phyloP scores from a whole-genome alignment of 1,140 invertebrate species.

The Aphis craccivora region DNA sequence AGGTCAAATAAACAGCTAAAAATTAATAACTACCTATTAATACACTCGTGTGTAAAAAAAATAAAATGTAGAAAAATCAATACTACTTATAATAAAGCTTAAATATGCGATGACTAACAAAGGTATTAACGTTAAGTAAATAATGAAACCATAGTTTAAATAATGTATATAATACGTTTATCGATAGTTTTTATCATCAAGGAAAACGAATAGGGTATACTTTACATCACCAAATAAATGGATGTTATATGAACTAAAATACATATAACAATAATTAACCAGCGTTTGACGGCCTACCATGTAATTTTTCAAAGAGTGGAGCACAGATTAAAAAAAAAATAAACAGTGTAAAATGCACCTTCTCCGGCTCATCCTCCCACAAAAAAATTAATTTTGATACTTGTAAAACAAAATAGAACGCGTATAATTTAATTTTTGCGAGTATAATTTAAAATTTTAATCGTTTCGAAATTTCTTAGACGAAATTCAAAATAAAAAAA shows the following conservation, averaged over 20 bases:
- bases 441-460: neutral
- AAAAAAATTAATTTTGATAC: neutral
- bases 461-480: neutral
- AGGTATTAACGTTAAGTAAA: neutral
- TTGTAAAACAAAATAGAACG: neutral
- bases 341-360: neutral
- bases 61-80: conserved; percentile 7
- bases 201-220: neutral
- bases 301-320: neutral
- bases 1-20: neutral
- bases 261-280: neutral
- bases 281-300: neutral
- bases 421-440: no score
- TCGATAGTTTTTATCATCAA: neutral
- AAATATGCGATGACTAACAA: neutral
- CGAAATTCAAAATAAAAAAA: neutral
- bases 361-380: no score
- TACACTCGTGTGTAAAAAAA: neutral
- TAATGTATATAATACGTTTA: neutral
- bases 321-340: neutral
- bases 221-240: neutral
- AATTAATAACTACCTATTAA: neutral
- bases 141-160: neutral
- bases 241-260: neutral
- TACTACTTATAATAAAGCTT: neutral